These are phyloP conservation scores for Colletes latitarsis DNA, from an alignment of 1,140 invertebrate species.

Conservation along the genomic window DNA sequence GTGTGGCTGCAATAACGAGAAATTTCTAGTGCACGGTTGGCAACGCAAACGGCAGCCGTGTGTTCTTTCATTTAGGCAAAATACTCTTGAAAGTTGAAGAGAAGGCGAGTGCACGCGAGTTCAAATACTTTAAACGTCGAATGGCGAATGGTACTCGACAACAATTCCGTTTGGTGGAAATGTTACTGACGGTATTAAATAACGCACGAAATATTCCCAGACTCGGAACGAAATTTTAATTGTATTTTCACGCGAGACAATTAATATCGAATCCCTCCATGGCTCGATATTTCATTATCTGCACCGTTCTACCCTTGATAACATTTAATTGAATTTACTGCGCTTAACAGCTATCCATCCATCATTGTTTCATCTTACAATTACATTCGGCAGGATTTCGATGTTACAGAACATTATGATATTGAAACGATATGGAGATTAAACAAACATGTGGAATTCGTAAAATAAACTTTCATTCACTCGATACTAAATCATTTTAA, in stretches of 20 bases:
- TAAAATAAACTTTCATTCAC: not conserved
- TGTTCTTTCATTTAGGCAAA: slow-evolving; percentile 1
- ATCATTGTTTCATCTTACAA: not conserved
- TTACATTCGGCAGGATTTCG: not conserved
- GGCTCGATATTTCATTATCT: not conserved
- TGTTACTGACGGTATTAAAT: not conserved
- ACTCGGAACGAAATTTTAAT: not conserved
- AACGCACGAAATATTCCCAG: not conserved
- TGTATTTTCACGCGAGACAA: not conserved
- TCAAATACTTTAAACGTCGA: not conserved
- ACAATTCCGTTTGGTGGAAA: not conserved
- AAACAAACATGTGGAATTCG: not conserved
- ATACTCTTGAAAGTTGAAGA: not conserved
- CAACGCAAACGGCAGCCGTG: not conserved
- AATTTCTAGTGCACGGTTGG: not conserved
- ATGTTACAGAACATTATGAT: not conserved
- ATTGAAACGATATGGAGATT: not conserved
- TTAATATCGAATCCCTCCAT: not conserved
- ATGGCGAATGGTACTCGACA: not conserved
- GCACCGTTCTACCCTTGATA: not conserved
- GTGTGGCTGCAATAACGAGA: not conserved
- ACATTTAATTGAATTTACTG: not conserved
- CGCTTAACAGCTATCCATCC: not conserved
- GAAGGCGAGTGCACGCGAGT: not conserved
- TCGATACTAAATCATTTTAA: too few relatives aligned